A percentile compares a stretch with the other conserved stretches of the same genome.
Conservation (phyloP, 1,140 invertebrate species). For the Tetragonula clypearis region DNA sequence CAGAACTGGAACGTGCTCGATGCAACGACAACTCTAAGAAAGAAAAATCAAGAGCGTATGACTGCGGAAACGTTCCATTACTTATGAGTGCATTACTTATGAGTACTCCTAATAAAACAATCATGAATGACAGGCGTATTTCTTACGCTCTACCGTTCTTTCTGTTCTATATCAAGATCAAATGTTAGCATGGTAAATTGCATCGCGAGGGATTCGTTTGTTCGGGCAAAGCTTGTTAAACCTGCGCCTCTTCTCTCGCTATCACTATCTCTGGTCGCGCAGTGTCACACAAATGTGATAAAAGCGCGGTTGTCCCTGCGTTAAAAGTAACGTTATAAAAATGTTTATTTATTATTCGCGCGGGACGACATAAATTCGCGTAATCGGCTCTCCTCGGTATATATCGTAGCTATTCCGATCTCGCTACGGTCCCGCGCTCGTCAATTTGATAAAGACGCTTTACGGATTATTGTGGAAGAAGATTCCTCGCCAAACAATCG, state of each 20-base stretch:
- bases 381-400: constrained; percentile 19
- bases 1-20: too few species aligned
- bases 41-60: too few species aligned
- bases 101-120: too few species aligned
- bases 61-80: too few species aligned
- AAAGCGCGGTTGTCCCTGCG: background rate
- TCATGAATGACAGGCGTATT: background rate
- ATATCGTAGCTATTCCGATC: background rate
- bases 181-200: background rate
- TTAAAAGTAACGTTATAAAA: constrained; percentile 37
- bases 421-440: background rate
- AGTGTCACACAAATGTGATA: constrained; percentile 14
- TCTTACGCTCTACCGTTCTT: background rate
- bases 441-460: too few species aligned
- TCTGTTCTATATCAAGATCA: background rate
- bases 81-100: too few species aligned
- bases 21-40: too few species aligned
- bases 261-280: background rate
- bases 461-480: too few species aligned
- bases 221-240: background rate
- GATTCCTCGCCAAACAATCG: too few species aligned
- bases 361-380: constrained; percentile 53
- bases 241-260: background rate
- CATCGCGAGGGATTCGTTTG: background rate
- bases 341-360: constrained; percentile 55